Base-by-base conservation (phyloP, 2,888 invertebrate genomes). In the Nesidiocoris tenuis region DNA sequence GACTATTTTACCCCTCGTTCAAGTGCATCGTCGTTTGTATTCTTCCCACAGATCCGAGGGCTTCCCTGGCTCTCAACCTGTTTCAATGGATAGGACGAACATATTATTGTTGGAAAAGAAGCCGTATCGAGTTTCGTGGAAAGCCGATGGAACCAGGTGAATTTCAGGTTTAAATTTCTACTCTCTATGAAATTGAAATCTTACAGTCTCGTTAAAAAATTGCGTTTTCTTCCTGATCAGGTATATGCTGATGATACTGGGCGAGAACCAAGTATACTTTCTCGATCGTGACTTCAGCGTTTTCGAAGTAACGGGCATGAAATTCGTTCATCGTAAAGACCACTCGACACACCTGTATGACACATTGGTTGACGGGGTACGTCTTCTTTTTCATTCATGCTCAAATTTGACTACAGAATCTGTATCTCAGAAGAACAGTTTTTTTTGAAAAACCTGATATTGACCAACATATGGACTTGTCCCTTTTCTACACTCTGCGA, bases 91-190 rank as follows among this genome's bases (percentile, higher is more conserved):
- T 82, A 84, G 86, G 0, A 82, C 87, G 0, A 99, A 99, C 84
- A 86, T 99, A 64, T 83, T 84, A 68, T 86, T 91, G 12, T 84
- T 99, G 1, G 86, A 88, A 25, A 85, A 90, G 79, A 93, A 93
- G 82, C 93, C 94, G 0, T 99, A 99, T 82, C 89, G 91, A 83
- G 98, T 99, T 0, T 98, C 98, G 1, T 99, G 99, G 99, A 99
- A 99, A 83, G 99, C 99, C 9, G 99, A 99, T 84, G 99, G 99
- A 55, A 94, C 93, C 39, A 90, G 95, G 91, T 93, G 83, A 82
- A 80, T 7, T 12, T 59, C 55, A 12, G 12, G 55, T 7, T 39
- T 59, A 1, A 21, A 16, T 23, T 39, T 66, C 39, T 12, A 55
- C 5, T 71, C 54, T 68, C 54, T 1, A 16, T 23, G 16, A 18